phyloP scores from a whole-genome alignment of 2,888 invertebrate genomes.

The Oscheius sp. region DNA sequence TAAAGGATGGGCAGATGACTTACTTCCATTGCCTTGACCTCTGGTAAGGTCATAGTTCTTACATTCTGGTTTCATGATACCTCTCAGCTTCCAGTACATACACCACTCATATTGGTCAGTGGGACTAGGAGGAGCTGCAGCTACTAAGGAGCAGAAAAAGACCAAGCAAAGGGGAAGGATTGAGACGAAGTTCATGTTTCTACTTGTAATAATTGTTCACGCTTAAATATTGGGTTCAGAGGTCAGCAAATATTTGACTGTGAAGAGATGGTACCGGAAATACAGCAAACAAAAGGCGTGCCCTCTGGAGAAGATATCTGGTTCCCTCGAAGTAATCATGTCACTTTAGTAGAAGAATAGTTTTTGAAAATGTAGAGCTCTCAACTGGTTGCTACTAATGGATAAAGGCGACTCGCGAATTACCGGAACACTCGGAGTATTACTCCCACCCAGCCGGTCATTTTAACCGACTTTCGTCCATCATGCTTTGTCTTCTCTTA shows the following conservation, averaged over 20 bases:
- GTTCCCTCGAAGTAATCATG: slow-evolving; percentile 10
- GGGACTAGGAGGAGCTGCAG: slow-evolving; percentile 4
- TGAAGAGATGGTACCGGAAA: slow-evolving; percentile 29
- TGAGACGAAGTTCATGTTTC: neutral
- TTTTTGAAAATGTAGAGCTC: neutral
- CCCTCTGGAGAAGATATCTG: slow-evolving; percentile 1
- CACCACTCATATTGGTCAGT: slow-evolving; percentile 31
- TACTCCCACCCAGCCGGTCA: neutral
- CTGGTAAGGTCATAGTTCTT: slow-evolving; percentile 28
- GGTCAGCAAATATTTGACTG: slow-evolving; percentile 29
- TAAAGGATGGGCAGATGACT: neutral
- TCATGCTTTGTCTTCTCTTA: neutral
- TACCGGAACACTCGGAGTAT: slow-evolving; percentile 6
- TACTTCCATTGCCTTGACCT: neutral
- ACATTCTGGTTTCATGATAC: slow-evolving; percentile 32
- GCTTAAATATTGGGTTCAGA: slow-evolving; percentile 22
- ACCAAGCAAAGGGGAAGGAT: neutral
- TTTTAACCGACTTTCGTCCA: neutral
- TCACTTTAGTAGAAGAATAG: neutral
- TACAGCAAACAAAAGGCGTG: slow-evolving; percentile 8
- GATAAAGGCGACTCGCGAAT: neutral
- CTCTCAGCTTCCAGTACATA: slow-evolving; percentile 24
- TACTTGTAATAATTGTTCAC: slow-evolving; percentile 5
- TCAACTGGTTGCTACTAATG: slow-evolving; percentile 31
- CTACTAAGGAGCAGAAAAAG: neutral